phyloP scores from a whole-genome alignment of 2,113 vertebrate species.

The Martes martes region DNA sequence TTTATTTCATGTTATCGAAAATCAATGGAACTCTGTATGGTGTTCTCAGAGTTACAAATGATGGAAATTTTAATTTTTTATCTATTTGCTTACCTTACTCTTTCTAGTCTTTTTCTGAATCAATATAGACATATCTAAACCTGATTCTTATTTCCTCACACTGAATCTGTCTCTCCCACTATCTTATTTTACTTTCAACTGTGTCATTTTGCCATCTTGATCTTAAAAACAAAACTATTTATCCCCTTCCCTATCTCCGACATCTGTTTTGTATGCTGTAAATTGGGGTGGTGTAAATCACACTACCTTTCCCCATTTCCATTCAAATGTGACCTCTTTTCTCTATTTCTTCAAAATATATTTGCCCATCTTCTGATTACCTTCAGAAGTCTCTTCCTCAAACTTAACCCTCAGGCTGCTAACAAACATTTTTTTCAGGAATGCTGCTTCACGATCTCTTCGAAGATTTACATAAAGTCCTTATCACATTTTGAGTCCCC shows the following conservation, averaged over 20 bases:
- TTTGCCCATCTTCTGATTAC: not conserved
- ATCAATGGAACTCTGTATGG: not conserved
- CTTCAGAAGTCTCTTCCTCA: not conserved
- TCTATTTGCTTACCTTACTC: not conserved
- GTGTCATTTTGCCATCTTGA: not conserved
- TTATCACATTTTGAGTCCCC: not conserved
- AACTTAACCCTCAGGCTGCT: not conserved
- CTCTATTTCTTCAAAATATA: not conserved
- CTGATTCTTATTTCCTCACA: not conserved
- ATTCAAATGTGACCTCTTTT: not conserved
- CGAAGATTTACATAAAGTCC: not conserved
- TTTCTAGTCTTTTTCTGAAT: not conserved
- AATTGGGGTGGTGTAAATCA: not conserved
- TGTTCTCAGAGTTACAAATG: not conserved
- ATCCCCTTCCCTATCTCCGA: not conserved
- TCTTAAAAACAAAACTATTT: not conserved
- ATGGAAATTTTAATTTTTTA: not conserved
- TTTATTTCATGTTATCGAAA: not conserved
- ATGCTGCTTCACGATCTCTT: not conserved
- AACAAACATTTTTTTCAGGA: not conserved
- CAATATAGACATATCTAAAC: not conserved
- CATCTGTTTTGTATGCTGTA: not conserved
- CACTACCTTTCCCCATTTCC: not conserved
- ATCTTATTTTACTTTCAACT: conserved; percentile 23
- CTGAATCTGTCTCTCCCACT: not conserved